Conservation (phyloP, 2,113 vertebrate genomes). For the Ochotona princeps region DNA sequence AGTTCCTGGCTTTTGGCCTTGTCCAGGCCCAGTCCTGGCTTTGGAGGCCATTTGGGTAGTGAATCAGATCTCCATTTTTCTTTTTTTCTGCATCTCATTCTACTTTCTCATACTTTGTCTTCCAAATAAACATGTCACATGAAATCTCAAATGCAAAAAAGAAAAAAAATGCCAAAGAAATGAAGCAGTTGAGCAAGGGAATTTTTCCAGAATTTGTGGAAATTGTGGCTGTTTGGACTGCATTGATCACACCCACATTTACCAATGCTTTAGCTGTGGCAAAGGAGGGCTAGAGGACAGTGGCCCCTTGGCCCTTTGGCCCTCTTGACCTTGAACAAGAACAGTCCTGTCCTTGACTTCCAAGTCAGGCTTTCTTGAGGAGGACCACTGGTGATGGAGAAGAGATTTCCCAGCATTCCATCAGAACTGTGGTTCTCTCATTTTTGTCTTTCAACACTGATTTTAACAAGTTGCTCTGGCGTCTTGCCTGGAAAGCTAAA, state of each 20-base stretch:
- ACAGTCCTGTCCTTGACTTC: background rate
- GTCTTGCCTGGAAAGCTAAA: conserved; percentile 40
- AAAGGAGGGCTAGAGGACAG: background rate
- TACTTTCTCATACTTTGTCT: too few species aligned
- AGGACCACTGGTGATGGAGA: background rate
- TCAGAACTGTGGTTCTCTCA: background rate
- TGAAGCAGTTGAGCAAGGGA: background rate
- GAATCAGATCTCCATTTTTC: too few species aligned
- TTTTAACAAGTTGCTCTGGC: conserved; percentile 47
- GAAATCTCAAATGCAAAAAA: background rate
- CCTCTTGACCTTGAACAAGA: background rate
- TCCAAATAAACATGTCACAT: too few species aligned
- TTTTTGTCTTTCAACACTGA: background rate
- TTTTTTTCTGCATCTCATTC: too few species aligned
- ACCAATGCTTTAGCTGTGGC: background rate
- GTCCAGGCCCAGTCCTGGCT: too few species aligned
- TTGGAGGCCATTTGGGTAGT: too few species aligned
- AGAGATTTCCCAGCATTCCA: background rate
- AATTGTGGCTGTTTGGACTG: background rate
- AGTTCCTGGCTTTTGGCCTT: too few species aligned
- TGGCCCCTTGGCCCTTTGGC: rapidly evolving
- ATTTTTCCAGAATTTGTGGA: background rate
- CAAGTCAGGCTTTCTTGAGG: background rate
- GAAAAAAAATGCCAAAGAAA: background rate
- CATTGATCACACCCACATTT: background rate